A percentile compares a stretch with the other conserved stretches of the same genome.
Evolutionary conservation across 2,113 vertebrate species (phyloP).

Genomic region (Phylloscopus whistleri): DNA sequence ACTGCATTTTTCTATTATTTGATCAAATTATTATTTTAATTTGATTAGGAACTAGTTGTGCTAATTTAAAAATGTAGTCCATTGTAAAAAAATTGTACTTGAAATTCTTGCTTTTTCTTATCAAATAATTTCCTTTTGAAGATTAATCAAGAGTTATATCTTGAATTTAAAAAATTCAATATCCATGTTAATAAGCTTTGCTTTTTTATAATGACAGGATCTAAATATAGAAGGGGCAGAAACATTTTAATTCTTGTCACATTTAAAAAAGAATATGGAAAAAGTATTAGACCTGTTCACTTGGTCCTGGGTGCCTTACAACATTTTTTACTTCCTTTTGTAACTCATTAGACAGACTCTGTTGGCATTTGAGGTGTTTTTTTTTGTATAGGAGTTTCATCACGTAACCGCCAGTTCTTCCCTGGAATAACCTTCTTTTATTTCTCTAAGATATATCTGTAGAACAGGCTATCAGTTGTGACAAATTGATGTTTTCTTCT

Average conservation of each 20-base stretch:
- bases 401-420: not conserved
- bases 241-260: not conserved
- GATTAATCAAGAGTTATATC: not conserved
- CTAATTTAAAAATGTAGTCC: not conserved
- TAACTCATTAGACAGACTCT: not conserved
- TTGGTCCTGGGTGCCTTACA: not conserved
- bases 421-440: not conserved
- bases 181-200: not conserved
- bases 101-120: not conserved
- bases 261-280: not conserved
- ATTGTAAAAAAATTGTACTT: not conserved
- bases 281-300: not conserved
- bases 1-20: not conserved
- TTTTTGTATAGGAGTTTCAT: not conserved
- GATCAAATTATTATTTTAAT: not conserved
- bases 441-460: not conserved
- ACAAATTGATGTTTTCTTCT: constrained; percentile 20
- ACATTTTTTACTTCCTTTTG: not conserved
- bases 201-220: not conserved
- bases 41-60: not conserved
- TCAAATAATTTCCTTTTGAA: not conserved
- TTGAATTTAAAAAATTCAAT: not conserved
- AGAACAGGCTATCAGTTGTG: not conserved
- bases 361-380: not conserved
- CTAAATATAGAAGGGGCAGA: not conserved